These are phyloP conservation scores for Stictocephala bisonia DNA, from an alignment of 2,888 invertebrate species.

Conservation along the genomic window DNA sequence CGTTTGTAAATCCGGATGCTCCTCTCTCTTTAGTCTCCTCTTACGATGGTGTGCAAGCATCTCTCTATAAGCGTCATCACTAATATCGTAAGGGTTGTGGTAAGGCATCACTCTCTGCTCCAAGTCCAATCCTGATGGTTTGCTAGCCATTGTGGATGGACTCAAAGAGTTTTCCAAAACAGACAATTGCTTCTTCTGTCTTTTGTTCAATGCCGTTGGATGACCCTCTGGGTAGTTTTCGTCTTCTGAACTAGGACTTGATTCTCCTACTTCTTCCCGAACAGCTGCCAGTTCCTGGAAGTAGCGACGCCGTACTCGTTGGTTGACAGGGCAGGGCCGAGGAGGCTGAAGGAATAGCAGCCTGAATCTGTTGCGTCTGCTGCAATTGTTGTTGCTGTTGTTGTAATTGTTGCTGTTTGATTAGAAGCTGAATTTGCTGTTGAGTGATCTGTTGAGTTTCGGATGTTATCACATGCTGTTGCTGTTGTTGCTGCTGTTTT, in stretches of 20 bases:
- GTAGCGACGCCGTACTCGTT: constrained; percentile 59
- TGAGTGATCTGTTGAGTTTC: constrained; percentile 55
- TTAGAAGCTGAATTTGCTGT: constrained; percentile 56
- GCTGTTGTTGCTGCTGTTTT: constrained; percentile 51
- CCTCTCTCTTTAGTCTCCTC: constrained; percentile 75
- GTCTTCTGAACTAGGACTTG: constrained; percentile 75
- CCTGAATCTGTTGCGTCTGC: constrained; percentile 62
- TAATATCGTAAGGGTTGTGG: constrained; percentile 66
- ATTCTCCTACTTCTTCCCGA: constrained; percentile 76
- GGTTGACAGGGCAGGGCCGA: constrained; percentile 44
- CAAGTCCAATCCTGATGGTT: constrained; percentile 64
- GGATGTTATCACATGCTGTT: constrained; percentile 28
- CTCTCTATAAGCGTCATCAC: constrained; percentile 75
- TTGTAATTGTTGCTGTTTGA: constrained; percentile 57
- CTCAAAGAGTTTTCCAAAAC: constrained; percentile 62
- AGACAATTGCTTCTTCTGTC: constrained; percentile 65
- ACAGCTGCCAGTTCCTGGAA: constrained; percentile 79
- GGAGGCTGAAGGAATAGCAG: no score
- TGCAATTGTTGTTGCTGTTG: constrained; percentile 54
- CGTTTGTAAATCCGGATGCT: constrained; percentile 81
- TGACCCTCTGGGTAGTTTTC: constrained; percentile 80
- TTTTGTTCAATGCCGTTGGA: constrained; percentile 69
- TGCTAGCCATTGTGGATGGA: constrained; percentile 65
- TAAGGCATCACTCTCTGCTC: constrained; percentile 63
- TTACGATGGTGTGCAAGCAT: constrained; percentile 78